Conservation (phyloP, 1,140 invertebrate species). For the Neoseiulus cucumeris region DNA sequence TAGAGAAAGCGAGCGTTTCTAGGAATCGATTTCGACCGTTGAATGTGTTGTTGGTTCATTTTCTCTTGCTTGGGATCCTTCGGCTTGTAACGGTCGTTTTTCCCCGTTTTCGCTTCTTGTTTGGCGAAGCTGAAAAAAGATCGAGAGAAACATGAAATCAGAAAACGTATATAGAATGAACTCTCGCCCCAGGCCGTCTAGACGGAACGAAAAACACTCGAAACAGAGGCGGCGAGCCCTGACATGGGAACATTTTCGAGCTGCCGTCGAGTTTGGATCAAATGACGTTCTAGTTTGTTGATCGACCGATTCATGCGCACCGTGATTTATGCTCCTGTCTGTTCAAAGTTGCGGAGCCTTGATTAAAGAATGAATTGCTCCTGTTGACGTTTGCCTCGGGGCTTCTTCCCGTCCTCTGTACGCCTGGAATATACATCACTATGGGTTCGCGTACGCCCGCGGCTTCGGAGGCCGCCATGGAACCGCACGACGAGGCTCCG, state of each 20-base stretch:
- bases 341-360: background rate
- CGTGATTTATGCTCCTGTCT: slow-evolving; percentile 8
- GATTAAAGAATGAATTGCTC: slow-evolving; percentile 1
- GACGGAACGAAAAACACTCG: no score
- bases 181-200: no score
- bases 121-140: background rate
- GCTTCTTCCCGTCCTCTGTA: background rate
- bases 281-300: no score
- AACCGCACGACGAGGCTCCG: slow-evolving; percentile 1
- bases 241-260: no score
- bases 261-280: no score
- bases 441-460: slow-evolving; percentile 2
- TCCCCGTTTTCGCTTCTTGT: background rate
- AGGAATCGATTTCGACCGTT: slow-evolving; percentile 8
- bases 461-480: background rate
- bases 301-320: background rate
- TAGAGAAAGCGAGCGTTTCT: slow-evolving; percentile 2
- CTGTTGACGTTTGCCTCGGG: background rate
- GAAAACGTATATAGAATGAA: no score
- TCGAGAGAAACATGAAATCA: no score
- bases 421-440: slow-evolving; percentile 3
- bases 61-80: background rate
- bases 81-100: slow-evolving; percentile 6
- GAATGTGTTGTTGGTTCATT: background rate
- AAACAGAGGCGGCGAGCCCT: no score